Evolutionary conservation across 2,797 vertebrate species (phyloP), one percentile per base, ranked within the genome.

Genomic region (Rallus crepitans): DNA sequence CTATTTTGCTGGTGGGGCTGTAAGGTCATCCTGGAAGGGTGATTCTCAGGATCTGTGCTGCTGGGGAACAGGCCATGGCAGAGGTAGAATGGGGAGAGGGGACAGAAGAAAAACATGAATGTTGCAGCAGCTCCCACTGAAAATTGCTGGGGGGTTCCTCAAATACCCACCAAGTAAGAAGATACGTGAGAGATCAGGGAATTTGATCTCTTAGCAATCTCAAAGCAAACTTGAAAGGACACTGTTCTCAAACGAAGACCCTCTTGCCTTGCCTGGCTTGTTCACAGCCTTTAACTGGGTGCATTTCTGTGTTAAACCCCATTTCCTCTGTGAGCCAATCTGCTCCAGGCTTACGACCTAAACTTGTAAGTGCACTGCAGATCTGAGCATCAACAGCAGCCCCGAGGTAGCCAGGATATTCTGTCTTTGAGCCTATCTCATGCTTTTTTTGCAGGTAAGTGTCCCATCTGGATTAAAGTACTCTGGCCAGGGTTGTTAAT

Each of bases 81-180:
- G 84, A 77, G n/a, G 27, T 15, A 70, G 15, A 15, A 45, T 24
- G 15, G 11, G 21, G 9, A 69, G 78, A 61, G 13, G 20, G 13
- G 28, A 42, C 35, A 45, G 65, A 39, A 35, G 3, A 31, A 50
- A 82, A 57, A 53, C 48, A 56, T 1, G 5, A 0, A 0, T 33
- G 1, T 64, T 71, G 50, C 37, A 78, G 35, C 21, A n/a, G 39
- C 82, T 79, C 10, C 24, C 11, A 45, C 11, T 65, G 37, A 82
- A 20, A 85, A 66, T 25, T 73, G 17, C 39, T 55, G 21, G 40
- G 10, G 5, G 0, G 1, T 25, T 69, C 89, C 59, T 53, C 63
- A 42, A 48, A 66, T 40, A 53, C 14, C 33, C 25, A 37, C 23
- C 10, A 76, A 61, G 15, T 30, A 68, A 71, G 50, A 48, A 0